Evolutionary conservation across 2,888 invertebrate genomes (phyloP).

Genomic region (Pollenia labialis): DNA sequence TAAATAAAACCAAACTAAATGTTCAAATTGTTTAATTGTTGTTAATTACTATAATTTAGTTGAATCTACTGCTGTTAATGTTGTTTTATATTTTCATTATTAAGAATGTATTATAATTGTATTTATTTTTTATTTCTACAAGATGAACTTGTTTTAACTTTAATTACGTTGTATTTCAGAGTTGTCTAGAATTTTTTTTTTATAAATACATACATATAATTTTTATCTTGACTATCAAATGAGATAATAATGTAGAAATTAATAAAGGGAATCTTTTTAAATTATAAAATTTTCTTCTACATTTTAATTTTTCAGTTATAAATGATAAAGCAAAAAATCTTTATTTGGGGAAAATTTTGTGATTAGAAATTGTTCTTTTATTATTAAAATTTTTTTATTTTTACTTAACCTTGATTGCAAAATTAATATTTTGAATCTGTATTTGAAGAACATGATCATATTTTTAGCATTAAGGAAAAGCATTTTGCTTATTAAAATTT

Average conservation of each 20-base stretch:
- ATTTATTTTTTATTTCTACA: conserved; percentile 3
- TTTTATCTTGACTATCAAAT: conserved; percentile 21
- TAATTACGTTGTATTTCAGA: conserved; percentile 36
- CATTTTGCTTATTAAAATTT: too few species aligned
- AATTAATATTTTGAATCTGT: background rate
- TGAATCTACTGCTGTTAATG: conserved; percentile 12
- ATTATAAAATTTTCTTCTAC: background rate
- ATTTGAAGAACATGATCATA: background rate
- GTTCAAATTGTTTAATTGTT: conserved; percentile 41
- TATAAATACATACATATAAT: background rate
- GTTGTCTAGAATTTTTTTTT: conserved; percentile 23
- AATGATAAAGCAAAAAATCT: too few species aligned
- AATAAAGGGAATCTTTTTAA: background rate
- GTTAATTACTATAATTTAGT: conserved; percentile 36
- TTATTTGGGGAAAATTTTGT: background rate
- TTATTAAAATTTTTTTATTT: background rate
- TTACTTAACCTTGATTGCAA: background rate
- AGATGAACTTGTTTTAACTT: conserved; percentile 40
- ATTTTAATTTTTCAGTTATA: too few species aligned
- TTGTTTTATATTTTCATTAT: conserved; percentile 18
- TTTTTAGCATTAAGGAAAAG: background rate
- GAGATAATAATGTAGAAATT: conserved; percentile 14
- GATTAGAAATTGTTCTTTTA: background rate
- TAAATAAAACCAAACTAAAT: background rate
- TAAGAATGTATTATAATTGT: background rate